Evolutionary conservation across 2,888 invertebrate species (phyloP), one percentile per base, ranked within the genome.

Genomic region (Cordilura impudica): DNA sequence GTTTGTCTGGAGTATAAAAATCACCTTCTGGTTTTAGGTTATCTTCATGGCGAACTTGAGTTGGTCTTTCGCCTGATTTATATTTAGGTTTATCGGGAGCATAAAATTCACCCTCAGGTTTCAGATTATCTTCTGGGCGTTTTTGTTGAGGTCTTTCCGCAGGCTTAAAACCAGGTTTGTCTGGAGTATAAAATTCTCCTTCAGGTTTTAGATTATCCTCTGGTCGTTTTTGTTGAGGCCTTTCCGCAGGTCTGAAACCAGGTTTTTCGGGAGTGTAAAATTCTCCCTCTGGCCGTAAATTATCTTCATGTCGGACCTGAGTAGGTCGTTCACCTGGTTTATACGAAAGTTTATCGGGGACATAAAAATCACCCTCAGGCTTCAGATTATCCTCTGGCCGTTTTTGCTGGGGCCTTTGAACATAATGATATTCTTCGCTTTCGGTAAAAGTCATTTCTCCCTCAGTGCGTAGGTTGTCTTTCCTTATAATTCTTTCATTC

Each of bases 391-490:
- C 91, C 67, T 54, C 83, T 86, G 88, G 18, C 92, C 86, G 69
- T 16, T 75, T 88, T 87, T 69, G 90, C 87, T 83, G 88, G 1
- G 86, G 89, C 35, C 89, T 83, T 81, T 92, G 91, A 49, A 90
- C 92, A 0, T 91, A 91, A 2, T 86, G 87, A 86, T 90, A 91
- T 72, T 90, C 84, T 0, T 90, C 89, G 70, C 89, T 91, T 67
- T 89, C 88, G 0, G 91, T 83, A 87, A 88, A 0, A 92, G 83
- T 84, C 92, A 93, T 92, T 7, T 91, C 91, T 7, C 92, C 92
- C 86, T 93, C 93, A 0, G 91, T 91, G 69, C 89, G 88, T 0
- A 93, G 83, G 81, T 93, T 93, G 75, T 93, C 93, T 18, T 89
- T 86, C 80, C 91, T 92, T 80, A 87, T 91, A 0, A 85, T 89